phyloP scores from a whole-genome alignment of 2,113 vertebrate genomes.

The Cyprinodon brontotheroides region DNA sequence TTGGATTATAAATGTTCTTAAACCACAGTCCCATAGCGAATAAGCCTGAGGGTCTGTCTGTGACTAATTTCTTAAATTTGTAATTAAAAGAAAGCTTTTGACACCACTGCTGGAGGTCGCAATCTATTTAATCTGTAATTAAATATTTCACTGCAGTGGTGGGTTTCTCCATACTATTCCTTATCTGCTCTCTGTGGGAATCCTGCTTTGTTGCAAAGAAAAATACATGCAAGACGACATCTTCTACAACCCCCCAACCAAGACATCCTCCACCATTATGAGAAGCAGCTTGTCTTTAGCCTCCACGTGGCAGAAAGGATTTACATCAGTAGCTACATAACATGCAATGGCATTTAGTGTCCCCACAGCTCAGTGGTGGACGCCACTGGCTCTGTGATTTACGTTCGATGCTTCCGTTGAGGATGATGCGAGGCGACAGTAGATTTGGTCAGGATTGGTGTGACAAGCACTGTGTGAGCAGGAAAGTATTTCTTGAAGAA shows the following conservation, averaged over 20 bases:
- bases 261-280: conserved; percentile 50
- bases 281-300: conserved; percentile 67
- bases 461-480: conserved; percentile 54
- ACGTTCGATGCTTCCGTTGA: conserved; percentile 67
- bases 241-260: conserved; percentile 27
- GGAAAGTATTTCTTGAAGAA: conserved; percentile 28
- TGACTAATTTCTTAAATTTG: background rate
- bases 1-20: background rate
- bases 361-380: conserved; percentile 66
- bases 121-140: background rate
- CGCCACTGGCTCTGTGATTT: conserved; percentile 65
- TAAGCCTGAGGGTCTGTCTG: background rate
- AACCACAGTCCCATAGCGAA: background rate
- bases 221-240: conserved; percentile 40
- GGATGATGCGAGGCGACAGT: conserved; percentile 72
- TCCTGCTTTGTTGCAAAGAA: conserved; percentile 2
- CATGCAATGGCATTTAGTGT: conserved; percentile 76
- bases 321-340: conserved; percentile 63
- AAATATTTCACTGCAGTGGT: background rate
- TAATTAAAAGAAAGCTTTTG: background rate
- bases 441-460: conserved; percentile 63
- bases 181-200: background rate
- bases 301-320: conserved; percentile 69
- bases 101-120: background rate
- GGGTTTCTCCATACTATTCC: background rate